Evolutionary conservation across 2,797 vertebrate species (phyloP).

Genomic region (Rhodeus uyekii): DNA sequence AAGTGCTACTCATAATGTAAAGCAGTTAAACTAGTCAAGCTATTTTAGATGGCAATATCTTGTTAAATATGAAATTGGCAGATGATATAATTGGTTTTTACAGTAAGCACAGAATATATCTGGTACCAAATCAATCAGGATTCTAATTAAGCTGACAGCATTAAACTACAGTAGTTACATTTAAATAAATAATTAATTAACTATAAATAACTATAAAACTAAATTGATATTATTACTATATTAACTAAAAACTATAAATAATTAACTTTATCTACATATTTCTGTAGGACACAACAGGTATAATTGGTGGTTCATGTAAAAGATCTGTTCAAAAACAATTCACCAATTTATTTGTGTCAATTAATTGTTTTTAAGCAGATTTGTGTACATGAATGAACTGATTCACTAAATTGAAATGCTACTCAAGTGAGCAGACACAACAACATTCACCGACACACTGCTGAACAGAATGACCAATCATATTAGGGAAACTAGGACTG

Average conservation of each 20-base stretch:
- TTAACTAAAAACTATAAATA: no score
- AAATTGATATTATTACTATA: no score
- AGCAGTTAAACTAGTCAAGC: not conserved
- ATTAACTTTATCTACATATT: not conserved
- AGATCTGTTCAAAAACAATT: not conserved
- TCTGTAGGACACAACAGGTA: not conserved
- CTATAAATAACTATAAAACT: no score
- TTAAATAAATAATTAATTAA: not conserved
- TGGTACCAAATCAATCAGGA: not conserved
- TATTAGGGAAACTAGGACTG: no score
- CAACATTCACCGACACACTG: no score
- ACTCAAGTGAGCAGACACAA: no score
- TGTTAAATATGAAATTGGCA: not conserved
- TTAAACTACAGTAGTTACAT: not conserved
- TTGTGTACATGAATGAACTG: not conserved
- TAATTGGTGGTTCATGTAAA: not conserved
- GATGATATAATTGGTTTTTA: not conserved
- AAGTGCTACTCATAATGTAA: not conserved
- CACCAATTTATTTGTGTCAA: not conserved
- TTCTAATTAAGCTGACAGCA: not conserved
- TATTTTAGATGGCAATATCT: not conserved
- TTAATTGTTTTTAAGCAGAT: not conserved
- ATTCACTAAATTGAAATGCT: not conserved
- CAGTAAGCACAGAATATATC: not conserved
- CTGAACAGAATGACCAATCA: no score